A percentile compares a stretch with the other conserved stretches of the same genome.
phyloP scores from a whole-genome alignment of 2,888 invertebrate genomes.

The Lasioglossum pauxillum region DNA sequence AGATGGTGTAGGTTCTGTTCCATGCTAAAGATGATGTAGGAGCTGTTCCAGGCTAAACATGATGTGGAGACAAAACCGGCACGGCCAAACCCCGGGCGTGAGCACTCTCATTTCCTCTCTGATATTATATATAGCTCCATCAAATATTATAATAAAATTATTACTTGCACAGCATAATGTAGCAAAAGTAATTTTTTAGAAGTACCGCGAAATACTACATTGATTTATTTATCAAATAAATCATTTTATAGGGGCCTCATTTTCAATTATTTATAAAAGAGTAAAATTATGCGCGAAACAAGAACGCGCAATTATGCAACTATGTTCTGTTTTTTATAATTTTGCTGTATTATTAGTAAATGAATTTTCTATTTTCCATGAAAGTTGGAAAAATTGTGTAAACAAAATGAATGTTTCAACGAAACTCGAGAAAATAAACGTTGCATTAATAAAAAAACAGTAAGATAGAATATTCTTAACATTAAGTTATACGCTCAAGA shows the following conservation, averaged over 20 bases:
- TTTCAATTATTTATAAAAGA: background rate
- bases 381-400: constrained; percentile 8
- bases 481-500: background rate
- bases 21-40: too few species aligned
- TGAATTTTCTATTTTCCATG: background rate
- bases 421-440: background rate
- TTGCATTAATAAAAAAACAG: background rate
- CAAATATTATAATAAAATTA: background rate
- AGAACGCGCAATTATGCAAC: background rate
- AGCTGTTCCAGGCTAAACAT: too few species aligned
- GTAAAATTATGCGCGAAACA: background rate
- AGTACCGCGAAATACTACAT: background rate
- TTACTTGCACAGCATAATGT: background rate
- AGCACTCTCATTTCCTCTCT: too few species aligned
- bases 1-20: too few species aligned
- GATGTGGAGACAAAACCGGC: too few species aligned
- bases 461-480: constrained; percentile 25
- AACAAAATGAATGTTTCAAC: background rate
- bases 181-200: background rate
- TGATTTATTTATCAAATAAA: background rate
- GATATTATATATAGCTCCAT: background rate
- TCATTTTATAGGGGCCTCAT: background rate
- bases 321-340: constrained; percentile 7
- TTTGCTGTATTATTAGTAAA: constrained; percentile 5
- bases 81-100: too few species aligned